Evolutionary conservation across 2,888 invertebrate species (phyloP).

Genomic region (Abrostola triplasia): DNA sequence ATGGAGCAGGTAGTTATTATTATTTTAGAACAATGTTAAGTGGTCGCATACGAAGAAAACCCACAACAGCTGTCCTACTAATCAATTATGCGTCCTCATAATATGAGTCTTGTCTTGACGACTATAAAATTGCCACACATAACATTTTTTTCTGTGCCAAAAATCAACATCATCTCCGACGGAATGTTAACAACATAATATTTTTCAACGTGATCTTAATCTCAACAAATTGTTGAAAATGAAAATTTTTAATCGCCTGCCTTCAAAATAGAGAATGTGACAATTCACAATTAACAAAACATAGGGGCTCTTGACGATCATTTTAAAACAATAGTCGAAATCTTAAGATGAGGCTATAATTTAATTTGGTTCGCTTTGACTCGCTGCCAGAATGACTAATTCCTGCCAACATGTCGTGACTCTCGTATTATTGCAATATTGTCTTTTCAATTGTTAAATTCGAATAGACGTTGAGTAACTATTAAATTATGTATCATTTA

Average conservation of each 20-base stretch:
- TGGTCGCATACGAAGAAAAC: constrained; percentile 63
- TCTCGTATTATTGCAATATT: constrained; percentile 76
- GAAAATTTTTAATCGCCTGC: constrained; percentile 76
- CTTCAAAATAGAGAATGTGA: constrained; percentile 70
- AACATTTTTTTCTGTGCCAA: constrained; percentile 82
- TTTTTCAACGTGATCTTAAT: constrained; percentile 82
- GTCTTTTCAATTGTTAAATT: constrained; percentile 72
- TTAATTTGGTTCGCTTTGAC: constrained; percentile 81
- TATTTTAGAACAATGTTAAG: constrained; percentile 72
- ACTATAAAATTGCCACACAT: constrained; percentile 82
- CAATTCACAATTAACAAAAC: constrained; percentile 60
- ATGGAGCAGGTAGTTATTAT: constrained; percentile 54
- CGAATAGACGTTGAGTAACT: constrained; percentile 59
- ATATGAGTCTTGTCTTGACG: constrained; percentile 80
- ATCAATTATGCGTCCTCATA: constrained; percentile 83
- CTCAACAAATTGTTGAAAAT: constrained; percentile 83
- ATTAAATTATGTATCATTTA: constrained; percentile 64
- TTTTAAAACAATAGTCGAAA: constrained; percentile 79
- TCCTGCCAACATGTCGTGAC: constrained; percentile 73
- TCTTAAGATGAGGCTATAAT: constrained; percentile 74
- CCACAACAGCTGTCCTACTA: constrained; percentile 81
- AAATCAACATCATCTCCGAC: constrained; percentile 80
- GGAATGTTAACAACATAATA: constrained; percentile 87
- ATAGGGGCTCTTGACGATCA: constrained; percentile 72
- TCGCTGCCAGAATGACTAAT: constrained; percentile 86